Conservation (phyloP, 2,888 invertebrate genomes). For the Melikaiella ostensackeni region DNA sequence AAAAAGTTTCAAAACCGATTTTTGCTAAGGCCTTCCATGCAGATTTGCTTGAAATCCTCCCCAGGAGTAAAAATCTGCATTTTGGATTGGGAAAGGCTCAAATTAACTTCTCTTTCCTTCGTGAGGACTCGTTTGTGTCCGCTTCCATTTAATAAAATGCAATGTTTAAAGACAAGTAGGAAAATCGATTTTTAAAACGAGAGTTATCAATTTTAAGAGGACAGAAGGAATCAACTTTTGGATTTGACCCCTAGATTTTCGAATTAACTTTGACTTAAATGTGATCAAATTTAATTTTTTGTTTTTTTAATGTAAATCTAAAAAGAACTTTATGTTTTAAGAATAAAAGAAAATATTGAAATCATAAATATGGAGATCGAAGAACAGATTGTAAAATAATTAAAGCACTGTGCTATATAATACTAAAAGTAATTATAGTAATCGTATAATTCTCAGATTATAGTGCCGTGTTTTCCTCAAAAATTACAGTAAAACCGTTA, state of each 20-base stretch:
- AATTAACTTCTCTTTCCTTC: neutral
- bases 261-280: neutral
- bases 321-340: neutral
- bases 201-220: neutral
- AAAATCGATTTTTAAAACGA: neutral
- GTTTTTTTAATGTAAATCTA: neutral
- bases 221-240: neutral
- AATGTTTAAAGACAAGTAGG: neutral
- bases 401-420: neutral
- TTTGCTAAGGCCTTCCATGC: neutral
- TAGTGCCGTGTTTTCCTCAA: neutral
- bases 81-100: neutral
- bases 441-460: conserved; percentile 14
- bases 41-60: neutral
- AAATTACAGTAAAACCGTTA: conserved; percentile 1
- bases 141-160: neutral
- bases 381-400: neutral
- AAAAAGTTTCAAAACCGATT: neutral
- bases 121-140: neutral
- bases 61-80: neutral
- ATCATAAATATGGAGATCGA: too few relatives aligned
- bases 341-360: neutral
- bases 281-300: neutral
- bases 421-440: neutral
- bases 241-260: neutral